Percentiles rank a stretch among this genome's conserved stretches.
phyloP scores from a whole-genome alignment of 2,888 invertebrate genomes.

The Rosalia funebris region DNA sequence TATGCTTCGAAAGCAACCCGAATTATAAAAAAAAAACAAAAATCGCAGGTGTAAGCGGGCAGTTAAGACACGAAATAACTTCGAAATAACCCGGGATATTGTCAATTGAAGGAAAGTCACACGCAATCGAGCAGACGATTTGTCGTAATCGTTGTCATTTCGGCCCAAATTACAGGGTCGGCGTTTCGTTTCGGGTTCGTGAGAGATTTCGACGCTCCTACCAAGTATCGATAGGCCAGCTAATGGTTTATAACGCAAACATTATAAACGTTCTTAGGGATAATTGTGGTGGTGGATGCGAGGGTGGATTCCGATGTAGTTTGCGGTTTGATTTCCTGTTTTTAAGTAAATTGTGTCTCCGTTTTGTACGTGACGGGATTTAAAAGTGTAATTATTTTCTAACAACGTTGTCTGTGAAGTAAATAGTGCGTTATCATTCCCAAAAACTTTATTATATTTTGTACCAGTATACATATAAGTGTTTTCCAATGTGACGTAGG shows the following conservation, averaged over 20 bases:
- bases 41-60: conserved; percentile 28
- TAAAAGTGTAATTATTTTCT: too few relatives aligned
- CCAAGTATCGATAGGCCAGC: conserved; percentile 26
- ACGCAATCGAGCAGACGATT: conserved; percentile 36
- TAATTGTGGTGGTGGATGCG: conserved; percentile 22
- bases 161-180: conserved; percentile 34
- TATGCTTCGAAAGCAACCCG: background rate
- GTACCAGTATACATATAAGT: too few relatives aligned
- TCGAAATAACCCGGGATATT: conserved; percentile 37
- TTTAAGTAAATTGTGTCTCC: background rate
- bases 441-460: too few relatives aligned
- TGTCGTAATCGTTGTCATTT: conserved; percentile 34
- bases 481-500: too few relatives aligned
- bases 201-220: background rate
- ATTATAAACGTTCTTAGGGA: conserved; percentile 22
- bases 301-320: conserved; percentile 1
- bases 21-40: conserved; percentile 24
- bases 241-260: conserved; percentile 19
- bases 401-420: too few relatives aligned
- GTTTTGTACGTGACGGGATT: too few relatives aligned
- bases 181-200: conserved; percentile 28
- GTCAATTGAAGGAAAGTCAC: conserved; percentile 34
- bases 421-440: too few relatives aligned
- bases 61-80: conserved; percentile 24
- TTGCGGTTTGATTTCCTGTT: conserved; percentile 35